phyloP scores from a whole-genome alignment of 1,140 invertebrate species.

The Lordiphosa collinella region DNA sequence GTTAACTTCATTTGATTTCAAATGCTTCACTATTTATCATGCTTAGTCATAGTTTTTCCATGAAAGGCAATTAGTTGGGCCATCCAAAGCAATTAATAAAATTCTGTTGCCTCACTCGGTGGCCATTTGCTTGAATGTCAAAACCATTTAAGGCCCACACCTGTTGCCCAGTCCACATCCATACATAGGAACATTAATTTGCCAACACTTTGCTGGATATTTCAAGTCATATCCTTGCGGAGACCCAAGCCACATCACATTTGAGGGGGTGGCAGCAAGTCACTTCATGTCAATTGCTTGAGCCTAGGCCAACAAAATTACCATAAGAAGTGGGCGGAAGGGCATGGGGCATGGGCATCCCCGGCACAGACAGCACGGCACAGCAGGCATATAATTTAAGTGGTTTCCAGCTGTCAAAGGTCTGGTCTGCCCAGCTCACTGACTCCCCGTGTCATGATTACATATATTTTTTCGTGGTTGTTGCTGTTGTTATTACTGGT shows the following conservation, averaged over 20 bases:
- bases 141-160: conserved; percentile 23
- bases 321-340: conserved; percentile 53
- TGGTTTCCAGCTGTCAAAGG: conserved; percentile 76
- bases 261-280: conserved; percentile 17
- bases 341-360: conserved; percentile 2
- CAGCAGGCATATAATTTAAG: conserved; percentile 74
- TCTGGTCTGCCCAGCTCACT: conserved; percentile 16
- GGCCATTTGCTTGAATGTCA: conserved; percentile 5
- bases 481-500: conserved; percentile 15
- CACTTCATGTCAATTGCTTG: conserved; percentile 67
- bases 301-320: conserved; percentile 62
- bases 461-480: neutral
- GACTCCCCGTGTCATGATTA: conserved; percentile 20
- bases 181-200: conserved; percentile 30
- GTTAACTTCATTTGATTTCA: conserved; percentile 5
- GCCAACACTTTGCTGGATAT: conserved; percentile 30
- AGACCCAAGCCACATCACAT: conserved; percentile 22
- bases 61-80: neutral
- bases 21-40: conserved; percentile 1
- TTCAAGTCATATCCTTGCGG: conserved; percentile 4
- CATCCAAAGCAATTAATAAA: neutral
- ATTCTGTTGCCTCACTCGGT: conserved; percentile 10
- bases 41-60: neutral
- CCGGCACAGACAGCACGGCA: conserved; percentile 11
- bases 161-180: conserved; percentile 21